Percentiles rank a stretch among this genome's conserved stretches.
Conservation (phyloP, 2,797 vertebrate genomes). For the Sebastes itinus region DNA sequence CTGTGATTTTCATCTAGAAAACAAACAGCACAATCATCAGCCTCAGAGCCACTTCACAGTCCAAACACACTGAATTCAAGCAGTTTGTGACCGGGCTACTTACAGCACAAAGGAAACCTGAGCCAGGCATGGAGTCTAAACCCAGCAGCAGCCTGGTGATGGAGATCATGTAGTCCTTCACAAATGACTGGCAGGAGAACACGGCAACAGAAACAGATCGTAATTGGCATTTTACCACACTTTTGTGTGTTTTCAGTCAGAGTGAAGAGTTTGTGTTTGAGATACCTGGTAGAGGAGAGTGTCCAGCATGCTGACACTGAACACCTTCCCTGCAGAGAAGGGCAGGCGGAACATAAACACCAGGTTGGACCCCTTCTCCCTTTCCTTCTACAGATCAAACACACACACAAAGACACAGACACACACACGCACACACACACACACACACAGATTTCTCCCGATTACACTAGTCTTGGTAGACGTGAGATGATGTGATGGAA, state of each 20-base stretch:
- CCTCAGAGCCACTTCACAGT: neutral
- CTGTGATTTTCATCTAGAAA: conserved; percentile 86
- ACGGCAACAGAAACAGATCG: conserved; percentile 16
- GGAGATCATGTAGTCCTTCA: conserved; percentile 92
- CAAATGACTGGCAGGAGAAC: conserved; percentile 82
- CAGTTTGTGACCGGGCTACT: conserved; percentile 56
- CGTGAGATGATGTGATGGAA: neutral
- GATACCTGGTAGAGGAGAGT: conserved; percentile 88
- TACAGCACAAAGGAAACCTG: conserved; percentile 88
- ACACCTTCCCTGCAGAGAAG: conserved; percentile 89
- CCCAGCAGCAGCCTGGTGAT: conserved; percentile 87
- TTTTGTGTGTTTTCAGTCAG: neutral
- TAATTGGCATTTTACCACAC: neutral
- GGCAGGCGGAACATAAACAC: conserved; percentile 89
- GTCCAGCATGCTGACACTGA: conserved; percentile 90
- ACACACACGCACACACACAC: neutral
- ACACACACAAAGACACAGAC: conserved; percentile 10
- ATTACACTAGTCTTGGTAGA: conserved; percentile 1
- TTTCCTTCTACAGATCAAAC: conserved; percentile 82
- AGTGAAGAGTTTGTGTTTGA: neutral
- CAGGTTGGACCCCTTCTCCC: conserved; percentile 88
- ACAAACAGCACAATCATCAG: conserved; percentile 22
- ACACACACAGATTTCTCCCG: neutral
- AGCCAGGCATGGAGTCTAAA: conserved; percentile 88
- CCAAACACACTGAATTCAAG: neutral